Conservation (phyloP, 2,797 vertebrate genomes). For the Coendou prehensilis region DNA sequence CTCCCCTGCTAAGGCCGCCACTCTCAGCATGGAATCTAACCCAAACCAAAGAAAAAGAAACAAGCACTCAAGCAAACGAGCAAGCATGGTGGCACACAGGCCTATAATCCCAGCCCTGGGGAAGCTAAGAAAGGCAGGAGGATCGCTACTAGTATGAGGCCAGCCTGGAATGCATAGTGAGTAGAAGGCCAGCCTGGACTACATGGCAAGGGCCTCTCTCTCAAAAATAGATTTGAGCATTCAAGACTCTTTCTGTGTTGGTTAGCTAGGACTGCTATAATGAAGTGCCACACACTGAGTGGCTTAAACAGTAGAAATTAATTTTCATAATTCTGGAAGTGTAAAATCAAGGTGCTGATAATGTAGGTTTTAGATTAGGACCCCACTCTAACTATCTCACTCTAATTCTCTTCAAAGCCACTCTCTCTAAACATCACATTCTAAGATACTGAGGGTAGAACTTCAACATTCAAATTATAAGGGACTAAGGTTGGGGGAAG, state of each 20-base stretch:
- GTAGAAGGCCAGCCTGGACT: neutral
- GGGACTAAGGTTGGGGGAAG: neutral
- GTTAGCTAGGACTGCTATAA: neutral
- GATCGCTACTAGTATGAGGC: neutral
- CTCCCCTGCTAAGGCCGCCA: neutral
- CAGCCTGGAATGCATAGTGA: neutral
- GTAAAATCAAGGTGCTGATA: neutral
- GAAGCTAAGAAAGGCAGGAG: neutral
- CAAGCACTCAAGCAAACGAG: neutral
- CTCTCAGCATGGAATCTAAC: neutral
- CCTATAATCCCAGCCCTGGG: neutral
- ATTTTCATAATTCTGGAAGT: neutral
- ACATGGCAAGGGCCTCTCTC: neutral
- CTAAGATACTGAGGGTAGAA: neutral
- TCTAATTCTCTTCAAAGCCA: constrained; percentile 41
- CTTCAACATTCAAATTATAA: neutral
- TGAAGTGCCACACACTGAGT: neutral
- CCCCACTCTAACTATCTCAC: neutral
- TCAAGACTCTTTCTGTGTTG: constrained; percentile 17
- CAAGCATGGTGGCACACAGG: neutral
- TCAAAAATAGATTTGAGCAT: neutral
- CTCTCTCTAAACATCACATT: constrained; percentile 3
- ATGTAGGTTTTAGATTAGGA: constrained; percentile 21
- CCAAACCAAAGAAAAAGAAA: neutral
- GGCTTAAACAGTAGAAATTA: neutral